These are phyloP conservation scores for Lepus oiostolus DNA, from an alignment of 2,797 vertebrate species.

Conservation along the genomic window DNA sequence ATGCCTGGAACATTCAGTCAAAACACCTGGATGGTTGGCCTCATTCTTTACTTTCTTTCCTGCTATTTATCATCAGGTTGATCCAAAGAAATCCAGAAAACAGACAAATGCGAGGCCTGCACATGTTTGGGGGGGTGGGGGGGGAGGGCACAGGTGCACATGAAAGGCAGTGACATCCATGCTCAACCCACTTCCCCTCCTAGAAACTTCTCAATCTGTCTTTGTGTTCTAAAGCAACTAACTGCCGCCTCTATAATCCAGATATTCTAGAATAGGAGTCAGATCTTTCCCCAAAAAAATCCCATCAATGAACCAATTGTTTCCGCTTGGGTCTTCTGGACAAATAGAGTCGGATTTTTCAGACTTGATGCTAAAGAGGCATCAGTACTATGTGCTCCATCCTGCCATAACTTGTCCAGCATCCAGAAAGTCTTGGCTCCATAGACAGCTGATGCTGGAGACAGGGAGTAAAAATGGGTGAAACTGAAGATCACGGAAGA, in stretches of 20 bases:
- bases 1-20: constrained; percentile 24
- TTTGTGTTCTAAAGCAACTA: constrained; percentile 67
- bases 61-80: constrained; percentile 71
- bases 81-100: constrained; percentile 71
- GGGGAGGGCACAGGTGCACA: neutral
- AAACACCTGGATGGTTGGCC: constrained; percentile 71
- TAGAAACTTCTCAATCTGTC: constrained; percentile 59
- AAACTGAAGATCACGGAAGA: neutral
- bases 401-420: neutral
- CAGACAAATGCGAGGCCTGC: constrained; percentile 43
- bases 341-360: neutral
- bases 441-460: neutral
- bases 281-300: neutral
- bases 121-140: neutral
- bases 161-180: neutral
- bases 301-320: neutral
- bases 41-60: constrained; percentile 39
- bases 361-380: constrained; percentile 4
- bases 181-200: neutral
- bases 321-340: constrained; percentile 32
- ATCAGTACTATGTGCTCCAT: neutral
- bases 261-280: constrained; percentile 43
- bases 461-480: neutral
- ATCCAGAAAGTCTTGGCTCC: neutral
- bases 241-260: neutral